Conservation (phyloP, 2,797 vertebrate genomes). For the Pangasius sanitwongsei region DNA sequence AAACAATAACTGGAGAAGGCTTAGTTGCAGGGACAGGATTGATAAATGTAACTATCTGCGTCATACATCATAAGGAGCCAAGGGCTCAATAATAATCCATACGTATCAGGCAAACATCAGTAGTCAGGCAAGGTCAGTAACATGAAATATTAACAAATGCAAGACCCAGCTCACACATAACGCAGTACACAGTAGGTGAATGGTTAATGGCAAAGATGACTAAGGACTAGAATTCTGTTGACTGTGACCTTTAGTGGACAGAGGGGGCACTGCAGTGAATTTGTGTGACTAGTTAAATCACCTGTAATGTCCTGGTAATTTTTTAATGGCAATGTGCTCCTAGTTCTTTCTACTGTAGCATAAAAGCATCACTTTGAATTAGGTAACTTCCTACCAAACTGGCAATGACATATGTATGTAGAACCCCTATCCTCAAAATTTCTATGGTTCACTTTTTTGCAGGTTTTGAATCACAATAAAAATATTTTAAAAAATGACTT, state of each 20-base stretch:
- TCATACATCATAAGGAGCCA: neutral
- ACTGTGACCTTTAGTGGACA: constrained; percentile 7
- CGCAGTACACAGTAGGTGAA: neutral
- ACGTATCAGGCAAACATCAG: neutral
- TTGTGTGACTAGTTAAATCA: neutral
- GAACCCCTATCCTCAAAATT: neutral
- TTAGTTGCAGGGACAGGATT: neutral
- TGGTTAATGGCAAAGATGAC: neutral
- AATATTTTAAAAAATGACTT: neutral
- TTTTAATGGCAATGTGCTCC: neutral
- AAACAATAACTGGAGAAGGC: neutral
- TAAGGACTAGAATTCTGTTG: neutral
- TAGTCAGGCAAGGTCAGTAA: neutral
- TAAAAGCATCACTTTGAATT: neutral
- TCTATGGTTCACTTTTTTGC: neutral
- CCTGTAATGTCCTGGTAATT: neutral
- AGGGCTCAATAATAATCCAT: neutral
- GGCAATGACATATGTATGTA: neutral
- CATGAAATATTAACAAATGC: neutral
- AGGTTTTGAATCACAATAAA: neutral
- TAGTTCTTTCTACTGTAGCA: neutral
- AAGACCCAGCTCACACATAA: neutral
- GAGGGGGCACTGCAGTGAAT: neutral
- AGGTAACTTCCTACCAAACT: neutral
- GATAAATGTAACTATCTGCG: neutral